Percentiles rank a stretch among this genome's conserved stretches.
Evolutionary conservation across 1,140 invertebrate species (phyloP).

Genomic region (Lordiphosa mommai): DNA sequence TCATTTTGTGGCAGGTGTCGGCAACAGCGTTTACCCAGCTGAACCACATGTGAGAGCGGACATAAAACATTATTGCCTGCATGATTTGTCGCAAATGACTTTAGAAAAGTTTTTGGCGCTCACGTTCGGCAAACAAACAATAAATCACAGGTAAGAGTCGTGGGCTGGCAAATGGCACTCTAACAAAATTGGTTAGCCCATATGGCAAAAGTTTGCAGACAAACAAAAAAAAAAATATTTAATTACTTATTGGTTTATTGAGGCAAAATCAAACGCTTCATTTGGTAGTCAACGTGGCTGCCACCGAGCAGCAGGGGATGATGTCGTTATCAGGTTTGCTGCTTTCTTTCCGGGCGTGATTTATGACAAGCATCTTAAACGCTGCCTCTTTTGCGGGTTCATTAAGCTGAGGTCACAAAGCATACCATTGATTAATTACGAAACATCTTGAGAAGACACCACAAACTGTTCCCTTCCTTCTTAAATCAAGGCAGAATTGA

Average conservation of each 20-base stretch:
- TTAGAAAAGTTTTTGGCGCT: slow-evolving; percentile 59
- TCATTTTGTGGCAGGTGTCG: slow-evolving; percentile 21
- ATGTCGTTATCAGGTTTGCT: slow-evolving; percentile 24
- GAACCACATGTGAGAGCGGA: slow-evolving; percentile 40
- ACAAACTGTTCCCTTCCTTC: neutral
- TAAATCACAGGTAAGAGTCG: slow-evolving; percentile 46
- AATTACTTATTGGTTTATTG: slow-evolving; percentile 61
- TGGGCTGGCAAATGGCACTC: slow-evolving; percentile 17
- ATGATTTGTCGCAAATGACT: slow-evolving; percentile 76
- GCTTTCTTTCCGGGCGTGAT: slow-evolving; percentile 21
- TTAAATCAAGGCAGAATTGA: no score
- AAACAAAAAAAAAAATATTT: slow-evolving; percentile 48
- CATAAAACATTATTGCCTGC: slow-evolving; percentile 40
- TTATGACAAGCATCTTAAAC: slow-evolving; percentile 31
- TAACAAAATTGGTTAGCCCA: slow-evolving; percentile 20
- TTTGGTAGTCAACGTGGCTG: slow-evolving; percentile 26
- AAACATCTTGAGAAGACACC: slow-evolving; percentile 15
- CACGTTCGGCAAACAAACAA: slow-evolving; percentile 70
- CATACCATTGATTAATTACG: slow-evolving; percentile 57
- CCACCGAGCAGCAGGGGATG: neutral
- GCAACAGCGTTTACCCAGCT: slow-evolving; percentile 18
- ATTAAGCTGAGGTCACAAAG: slow-evolving; percentile 11
- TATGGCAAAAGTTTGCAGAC: slow-evolving; percentile 13
- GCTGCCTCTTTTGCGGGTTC: slow-evolving; percentile 10
- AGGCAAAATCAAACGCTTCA: slow-evolving; percentile 62